Percentiles rank a stretch among this genome's conserved stretches.
Conservation (phyloP, 2,888 invertebrate species). For the Lissocephala sabroskyi region DNA sequence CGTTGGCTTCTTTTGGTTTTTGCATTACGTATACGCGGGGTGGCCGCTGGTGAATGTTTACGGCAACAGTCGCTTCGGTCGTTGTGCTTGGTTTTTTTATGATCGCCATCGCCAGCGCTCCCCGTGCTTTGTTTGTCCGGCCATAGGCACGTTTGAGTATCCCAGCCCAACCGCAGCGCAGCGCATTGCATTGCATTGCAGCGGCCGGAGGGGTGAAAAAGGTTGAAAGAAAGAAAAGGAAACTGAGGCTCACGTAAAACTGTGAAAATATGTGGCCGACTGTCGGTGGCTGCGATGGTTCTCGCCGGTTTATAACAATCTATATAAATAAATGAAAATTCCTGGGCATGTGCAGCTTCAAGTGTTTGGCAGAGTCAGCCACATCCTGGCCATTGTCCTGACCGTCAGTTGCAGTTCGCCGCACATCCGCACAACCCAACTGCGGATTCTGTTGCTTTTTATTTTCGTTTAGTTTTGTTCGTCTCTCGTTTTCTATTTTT, state of each 20-base stretch:
- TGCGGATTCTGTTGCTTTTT: not conserved
- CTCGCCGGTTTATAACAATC: conserved; percentile 40
- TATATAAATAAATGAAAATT: conserved; percentile 63
- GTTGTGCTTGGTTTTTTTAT: conserved; percentile 51
- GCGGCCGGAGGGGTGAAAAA: not conserved
- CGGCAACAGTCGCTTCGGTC: conserved; percentile 54
- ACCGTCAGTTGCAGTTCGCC: conserved; percentile 15
- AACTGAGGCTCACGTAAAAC: conserved; percentile 32
- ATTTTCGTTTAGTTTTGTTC: not conserved
- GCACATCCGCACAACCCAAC: not conserved
- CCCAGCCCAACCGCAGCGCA: not conserved
- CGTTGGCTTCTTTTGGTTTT: conserved; percentile 4
- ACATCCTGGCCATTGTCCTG: conserved; percentile 50
- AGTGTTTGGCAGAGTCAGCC: conserved; percentile 59
- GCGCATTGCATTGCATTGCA: no score
- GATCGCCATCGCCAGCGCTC: not conserved
- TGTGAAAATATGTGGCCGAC: conserved; percentile 41
- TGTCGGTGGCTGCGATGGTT: not conserved
- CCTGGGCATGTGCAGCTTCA: conserved; percentile 64
- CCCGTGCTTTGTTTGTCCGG: conserved; percentile 13
- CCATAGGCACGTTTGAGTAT: not conserved
- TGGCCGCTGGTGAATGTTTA: conserved; percentile 40
- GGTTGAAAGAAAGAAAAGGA: not conserved
- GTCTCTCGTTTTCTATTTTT: not conserved
- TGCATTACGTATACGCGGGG: conserved; percentile 46